These are phyloP conservation scores for Scomber colias DNA, from an alignment of 2,113 vertebrate genomes.

Conservation along the genomic window DNA sequence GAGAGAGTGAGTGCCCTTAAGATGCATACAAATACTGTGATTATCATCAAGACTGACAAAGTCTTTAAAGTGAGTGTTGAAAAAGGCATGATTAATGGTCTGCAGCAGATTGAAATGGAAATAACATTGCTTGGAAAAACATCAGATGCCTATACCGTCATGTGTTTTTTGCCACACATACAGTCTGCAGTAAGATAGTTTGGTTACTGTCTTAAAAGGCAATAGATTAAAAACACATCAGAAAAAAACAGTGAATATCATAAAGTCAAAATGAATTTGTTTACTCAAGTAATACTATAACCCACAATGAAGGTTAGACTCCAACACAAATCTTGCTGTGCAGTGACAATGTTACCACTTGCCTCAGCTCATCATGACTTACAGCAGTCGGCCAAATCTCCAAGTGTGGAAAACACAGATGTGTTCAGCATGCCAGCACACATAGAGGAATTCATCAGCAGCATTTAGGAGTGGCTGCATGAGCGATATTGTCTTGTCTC, in stretches of 20 bases:
- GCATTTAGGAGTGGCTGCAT: slow-evolving; percentile 30
- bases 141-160: not conserved
- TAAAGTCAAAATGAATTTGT: not conserved
- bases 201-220: not conserved
- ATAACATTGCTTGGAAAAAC: not conserved
- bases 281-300: not conserved
- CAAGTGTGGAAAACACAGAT: slow-evolving; percentile 14
- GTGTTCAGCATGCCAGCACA: slow-evolving; percentile 59
- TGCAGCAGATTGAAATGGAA: not conserved
- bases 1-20: not conserved
- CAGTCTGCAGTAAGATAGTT: not conserved
- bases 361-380: slow-evolving; percentile 26
- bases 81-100: slow-evolving; percentile 3
- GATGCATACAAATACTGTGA: not conserved
- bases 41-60: slow-evolving; percentile 8
- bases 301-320: not conserved
- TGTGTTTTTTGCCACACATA: no score
- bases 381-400: slow-evolving; percentile 16
- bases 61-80: not conserved
- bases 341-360: slow-evolving; percentile 13
- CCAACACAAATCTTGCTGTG: not conserved
- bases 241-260: not conserved
- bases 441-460: slow-evolving; percentile 55
- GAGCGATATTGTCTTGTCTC: slow-evolving; percentile 29
- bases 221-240: not conserved